Base-by-base conservation (phyloP, 2,797 vertebrate species). In the Trachops cirrhosus region DNA sequence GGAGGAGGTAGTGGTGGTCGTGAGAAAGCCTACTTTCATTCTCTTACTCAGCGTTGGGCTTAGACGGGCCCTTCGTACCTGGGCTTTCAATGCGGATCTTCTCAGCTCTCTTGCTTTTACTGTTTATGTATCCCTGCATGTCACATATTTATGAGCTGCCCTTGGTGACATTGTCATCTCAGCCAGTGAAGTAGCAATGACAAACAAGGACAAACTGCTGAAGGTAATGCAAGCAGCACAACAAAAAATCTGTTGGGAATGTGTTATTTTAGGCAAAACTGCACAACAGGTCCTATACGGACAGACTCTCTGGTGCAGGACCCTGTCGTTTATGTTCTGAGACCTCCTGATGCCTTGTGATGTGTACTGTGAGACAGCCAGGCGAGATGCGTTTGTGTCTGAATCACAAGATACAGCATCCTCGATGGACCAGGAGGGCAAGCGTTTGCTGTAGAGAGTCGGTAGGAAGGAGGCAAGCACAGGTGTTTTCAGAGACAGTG, bases 61-160 rank as follows among this genome's bases (percentile, higher is more conserved):
- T 19, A 9, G 24, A 6, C 0, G 32, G 39, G 3, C 7, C 12
- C 21, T 32, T 18, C 15, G 22, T 22, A 0, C 14, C 6, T 1
- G 5, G 5, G 15, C 29, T 57, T 46, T 4, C 0, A 6, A 4
- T 1, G 6, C 2, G 29, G 6, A 0, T 74, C 44, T 29, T 50
- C 91, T 73, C 32, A 50, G 21, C 21, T 9, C 12, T n/a, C 32
- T n/a, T 26, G n/a, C 5, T 6, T 7, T 68, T 46, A 15, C 32
- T 34, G 2, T 79, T 5, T 9, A 24, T 16, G 4, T 24, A 2
- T 15, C 1, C 11, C 0, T 44, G 9, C 9, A 2, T 3, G 24
- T 29, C n/a, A 3, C 1, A 4, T 48, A 59, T 75, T 34, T 50
- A 54, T 52, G 34, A 64, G 26, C 39, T 48, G 12, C 32, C 15